Evolutionary conservation across 1,140 invertebrate species (phyloP), one percentile per base, ranked within the genome.

Genomic region (Manduca sexta): DNA sequence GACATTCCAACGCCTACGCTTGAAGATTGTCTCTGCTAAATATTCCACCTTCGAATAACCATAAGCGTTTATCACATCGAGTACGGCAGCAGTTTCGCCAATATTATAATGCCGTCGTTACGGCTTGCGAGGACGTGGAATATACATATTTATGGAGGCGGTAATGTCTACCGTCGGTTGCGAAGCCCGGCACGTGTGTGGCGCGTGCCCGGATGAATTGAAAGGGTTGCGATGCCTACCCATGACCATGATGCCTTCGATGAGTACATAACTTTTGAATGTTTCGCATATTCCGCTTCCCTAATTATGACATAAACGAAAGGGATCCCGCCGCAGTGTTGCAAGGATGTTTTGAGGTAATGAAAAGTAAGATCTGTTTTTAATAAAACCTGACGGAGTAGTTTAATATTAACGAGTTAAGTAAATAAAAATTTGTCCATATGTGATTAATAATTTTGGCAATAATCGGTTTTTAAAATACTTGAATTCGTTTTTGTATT

Each of bases 191-290:
- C 67, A 75, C 69, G 69, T 72, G 59, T 65, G 45, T 34, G 45
- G 47, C 49, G 53, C 61, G 68, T 69, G 62, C 56, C 55, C 43
- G 59, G 60, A 62, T 71, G 65, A 65, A 65, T 67, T 65, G 63
- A 61, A 63, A 59, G 52, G 56, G 45, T n/a, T n/a, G n/a, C n/a
- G n/a, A 56, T 55, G 55, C 58, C 52, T 55, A 52, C 52, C 29
- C 42, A 45, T 44, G 42, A 50, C 49, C 41, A 40, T 18, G 15
- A 18, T 11, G 15, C 17, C n/a, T n/a, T n/a, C 17, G 38, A 18
- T 11, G 4, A 8, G 11, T 34, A 12, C n/a, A n/a, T 17, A 17
- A 16, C 38, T 11, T 16, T n/a, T 16, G 3, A 16, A 17, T 17
- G 38, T 40, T 40, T 40, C 17, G 17, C 12, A 40, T 40, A 17